Conservation (phyloP, 2,888 invertebrate genomes). For the Netelia virgata region DNA sequence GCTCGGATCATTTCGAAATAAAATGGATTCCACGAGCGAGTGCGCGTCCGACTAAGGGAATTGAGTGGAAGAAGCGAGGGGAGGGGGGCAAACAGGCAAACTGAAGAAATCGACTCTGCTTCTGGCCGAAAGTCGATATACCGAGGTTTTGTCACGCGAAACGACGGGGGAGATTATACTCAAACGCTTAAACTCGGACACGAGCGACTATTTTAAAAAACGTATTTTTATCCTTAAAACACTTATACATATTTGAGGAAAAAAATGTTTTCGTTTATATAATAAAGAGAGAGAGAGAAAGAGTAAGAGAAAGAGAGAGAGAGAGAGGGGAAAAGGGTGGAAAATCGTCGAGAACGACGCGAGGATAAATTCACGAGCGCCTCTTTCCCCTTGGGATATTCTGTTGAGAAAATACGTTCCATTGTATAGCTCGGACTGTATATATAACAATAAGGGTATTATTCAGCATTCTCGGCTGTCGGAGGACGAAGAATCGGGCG, state of each 20-base stretch:
- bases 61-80: too few relatives aligned
- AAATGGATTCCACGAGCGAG: conserved; percentile 53
- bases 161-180: too few relatives aligned
- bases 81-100: not conserved
- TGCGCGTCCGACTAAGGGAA: not conserved
- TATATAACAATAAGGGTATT: conserved; percentile 43
- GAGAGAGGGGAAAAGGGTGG: not conserved
- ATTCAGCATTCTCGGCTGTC: conserved; percentile 9
- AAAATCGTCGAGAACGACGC: conserved; percentile 35
- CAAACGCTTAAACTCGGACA: too few relatives aligned
- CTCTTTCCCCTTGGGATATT: conserved; percentile 6
- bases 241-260: too few relatives aligned
- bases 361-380: conserved; percentile 36
- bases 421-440: conserved; percentile 6
- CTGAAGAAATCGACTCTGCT: conserved; percentile 29
- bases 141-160: not conserved
- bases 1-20: conserved; percentile 62
- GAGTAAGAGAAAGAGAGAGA: not conserved
- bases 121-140: conserved; percentile 47
- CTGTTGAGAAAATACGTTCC: conserved; percentile 16
- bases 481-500: conserved; percentile 32
- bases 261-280: not conserved
- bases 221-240: too few relatives aligned
- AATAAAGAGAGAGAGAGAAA: not conserved
- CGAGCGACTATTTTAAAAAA: too few relatives aligned